Evolutionary conservation across 2,888 invertebrate species (phyloP).

Genomic region (Pterostichus madidus): DNA sequence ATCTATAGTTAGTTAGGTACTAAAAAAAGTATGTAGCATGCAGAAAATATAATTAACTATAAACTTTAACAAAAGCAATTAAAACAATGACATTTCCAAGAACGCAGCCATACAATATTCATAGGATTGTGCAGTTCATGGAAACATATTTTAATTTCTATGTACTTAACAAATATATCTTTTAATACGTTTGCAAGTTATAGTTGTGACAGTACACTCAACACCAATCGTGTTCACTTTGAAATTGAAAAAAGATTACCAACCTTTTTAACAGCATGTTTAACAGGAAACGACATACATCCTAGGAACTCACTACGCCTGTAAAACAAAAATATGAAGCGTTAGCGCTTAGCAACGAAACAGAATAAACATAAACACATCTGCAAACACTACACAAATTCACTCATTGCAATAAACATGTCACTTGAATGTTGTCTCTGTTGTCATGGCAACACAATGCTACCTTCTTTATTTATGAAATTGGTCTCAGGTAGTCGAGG

Average conservation of each 20-base stretch:
- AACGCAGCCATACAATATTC: neutral
- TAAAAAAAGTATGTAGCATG: too few relatives aligned
- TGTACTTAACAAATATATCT: constrained; percentile 6
- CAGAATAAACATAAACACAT: constrained; percentile 16
- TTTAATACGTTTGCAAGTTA: neutral
- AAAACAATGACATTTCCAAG: constrained; percentile 2
- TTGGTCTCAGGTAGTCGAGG: constrained; percentile 11
- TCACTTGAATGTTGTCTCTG: neutral
- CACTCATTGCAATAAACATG: constrained; percentile 12
- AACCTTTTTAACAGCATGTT: constrained; percentile 87
- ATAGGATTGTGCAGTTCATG: neutral
- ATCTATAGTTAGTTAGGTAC: too few relatives aligned
- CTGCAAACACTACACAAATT: constrained; percentile 8
- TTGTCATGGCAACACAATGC: neutral
- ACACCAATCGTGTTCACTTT: constrained; percentile 25
- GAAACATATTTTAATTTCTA: neutral
- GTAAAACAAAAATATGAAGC: constrained; percentile 80
- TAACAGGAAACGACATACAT: constrained; percentile 94
- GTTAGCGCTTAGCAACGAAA: constrained; percentile 54
- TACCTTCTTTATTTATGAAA: constrained; percentile 26
- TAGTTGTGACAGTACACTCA: constrained; percentile 3
- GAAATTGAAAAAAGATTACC: neutral
- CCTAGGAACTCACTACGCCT: constrained; percentile 96
- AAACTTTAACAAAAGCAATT: constrained; percentile 1
- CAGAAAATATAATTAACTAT: too few relatives aligned